These are phyloP conservation scores for Nycticebus coucang DNA, from an alignment of 2,113 vertebrate genomes.

Conservation along the genomic window DNA sequence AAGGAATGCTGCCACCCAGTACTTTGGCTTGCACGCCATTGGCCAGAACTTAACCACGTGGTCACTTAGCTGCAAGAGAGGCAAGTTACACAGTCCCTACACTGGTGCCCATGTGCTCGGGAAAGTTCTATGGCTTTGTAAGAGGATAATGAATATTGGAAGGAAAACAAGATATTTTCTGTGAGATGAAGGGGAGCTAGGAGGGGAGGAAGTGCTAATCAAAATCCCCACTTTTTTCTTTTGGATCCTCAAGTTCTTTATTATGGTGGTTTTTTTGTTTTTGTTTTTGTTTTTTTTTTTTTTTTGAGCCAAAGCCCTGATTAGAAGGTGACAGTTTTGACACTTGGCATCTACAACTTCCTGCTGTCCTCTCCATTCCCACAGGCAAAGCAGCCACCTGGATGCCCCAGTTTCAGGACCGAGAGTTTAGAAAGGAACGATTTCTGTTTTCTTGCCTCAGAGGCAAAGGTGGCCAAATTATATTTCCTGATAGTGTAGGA, in stretches of 20 bases:
- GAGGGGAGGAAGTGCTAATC: background rate
- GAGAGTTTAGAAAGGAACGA: background rate
- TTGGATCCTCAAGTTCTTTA: background rate
- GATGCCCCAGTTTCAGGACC: background rate
- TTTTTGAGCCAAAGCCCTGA: background rate
- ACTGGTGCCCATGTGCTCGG: background rate
- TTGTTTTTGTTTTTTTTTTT: background rate
- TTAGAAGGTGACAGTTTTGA: background rate
- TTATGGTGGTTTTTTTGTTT: background rate
- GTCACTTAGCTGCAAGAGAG: background rate
- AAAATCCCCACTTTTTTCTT: background rate
- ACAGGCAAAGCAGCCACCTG: slow-evolving; percentile 3
- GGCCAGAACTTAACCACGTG: background rate
- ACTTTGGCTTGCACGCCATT: background rate
- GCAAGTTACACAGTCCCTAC: background rate
- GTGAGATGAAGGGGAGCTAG: background rate
- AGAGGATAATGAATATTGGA: background rate
- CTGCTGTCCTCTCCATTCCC: background rate
- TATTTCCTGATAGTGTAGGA: background rate
- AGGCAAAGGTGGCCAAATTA: background rate
- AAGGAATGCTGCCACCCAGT: background rate
- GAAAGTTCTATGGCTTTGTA: background rate
- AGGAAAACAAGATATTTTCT: background rate
- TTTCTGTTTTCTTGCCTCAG: background rate
- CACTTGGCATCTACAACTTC: background rate